Percentiles rank a stretch among this genome's conserved stretches.
Evolutionary conservation across 2,113 vertebrate species (phyloP).

Genomic region (Platanista minor): DNA sequence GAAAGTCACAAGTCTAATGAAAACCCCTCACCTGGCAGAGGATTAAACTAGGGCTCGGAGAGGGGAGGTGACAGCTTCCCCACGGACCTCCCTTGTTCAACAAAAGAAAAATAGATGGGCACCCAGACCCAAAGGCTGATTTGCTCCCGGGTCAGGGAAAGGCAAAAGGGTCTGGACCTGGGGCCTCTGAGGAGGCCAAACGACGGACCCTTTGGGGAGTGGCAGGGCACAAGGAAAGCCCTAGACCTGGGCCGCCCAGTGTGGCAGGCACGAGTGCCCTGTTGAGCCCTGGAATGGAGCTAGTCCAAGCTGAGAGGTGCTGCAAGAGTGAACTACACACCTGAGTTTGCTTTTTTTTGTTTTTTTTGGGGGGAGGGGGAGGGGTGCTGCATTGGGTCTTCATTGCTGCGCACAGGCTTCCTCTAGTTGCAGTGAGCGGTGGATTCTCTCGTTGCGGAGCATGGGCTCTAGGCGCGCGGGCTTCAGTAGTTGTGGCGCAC

Average conservation of each 20-base stretch:
- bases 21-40: not conserved
- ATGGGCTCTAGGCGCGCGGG: no score
- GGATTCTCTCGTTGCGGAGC: no score
- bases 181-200: not conserved
- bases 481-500: no score
- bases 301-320: not conserved
- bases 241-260: not conserved
- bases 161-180: not conserved
- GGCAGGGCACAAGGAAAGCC: not conserved
- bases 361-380: no score
- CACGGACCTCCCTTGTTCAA: not conserved
- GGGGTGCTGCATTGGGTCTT: no score
- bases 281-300: not conserved
- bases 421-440: no score
- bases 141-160: not conserved
- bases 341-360: not conserved
- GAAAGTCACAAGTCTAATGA: not conserved
- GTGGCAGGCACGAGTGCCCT: fast-evolving
- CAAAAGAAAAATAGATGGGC: not conserved
- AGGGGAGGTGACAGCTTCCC: not conserved
- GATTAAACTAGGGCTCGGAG: not conserved
- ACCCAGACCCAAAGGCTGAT: not conserved
- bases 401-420: no score
- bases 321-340: not conserved
- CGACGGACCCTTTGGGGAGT: not conserved